Evolutionary conservation across 2,797 vertebrate genomes (phyloP), one percentile per base, ranked within the genome.

Genomic region (Taeniopygia guttata): DNA sequence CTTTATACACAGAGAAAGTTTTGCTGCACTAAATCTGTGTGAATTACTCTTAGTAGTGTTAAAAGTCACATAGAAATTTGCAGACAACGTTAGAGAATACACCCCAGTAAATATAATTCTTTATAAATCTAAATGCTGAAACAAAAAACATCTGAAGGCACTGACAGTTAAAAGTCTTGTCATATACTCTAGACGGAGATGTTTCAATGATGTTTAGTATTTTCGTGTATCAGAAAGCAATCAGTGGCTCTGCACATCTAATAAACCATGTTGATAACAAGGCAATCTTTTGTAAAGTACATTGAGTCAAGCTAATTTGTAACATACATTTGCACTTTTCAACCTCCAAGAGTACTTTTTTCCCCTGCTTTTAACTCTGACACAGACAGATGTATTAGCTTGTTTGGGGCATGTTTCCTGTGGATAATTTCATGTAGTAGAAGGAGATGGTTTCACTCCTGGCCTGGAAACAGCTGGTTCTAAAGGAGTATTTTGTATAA

Each of bases 221-320:
- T 56, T 68, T 64, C 9, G 16, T 19, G 6, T 13, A 49, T 54
- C 51, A 89, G 60, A 83, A 78, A 72, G 26, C 30, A 54, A 80
- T 40, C 19, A 54, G 15, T 26, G 64, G 17, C 54, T 78, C 73
- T 45, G 16, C 14, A 36, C 46, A 42, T 45, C 62, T 84, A 45
- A 62, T 11, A 67, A 76, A 74, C 22, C 25, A 29, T 1, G 2
- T 14, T 23, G 30, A 25, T 30, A 68, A 58, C 0, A 1, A 23
- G 5, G 26, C 5, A 82, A 59, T 49, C 54, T 21, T 73, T 20
- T 29, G 27, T 17, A 14, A 26, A 60, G 13, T 43, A 30, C 2
- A 0, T 32, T n/a, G 16, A 81, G 7, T 20, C 13, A 69, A 60
- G 15, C 9, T 5, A 2, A 36, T 62, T 52, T 76, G 4, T 63